Conservation (phyloP, 2,113 vertebrate species). For the Zapornia atra region DNA sequence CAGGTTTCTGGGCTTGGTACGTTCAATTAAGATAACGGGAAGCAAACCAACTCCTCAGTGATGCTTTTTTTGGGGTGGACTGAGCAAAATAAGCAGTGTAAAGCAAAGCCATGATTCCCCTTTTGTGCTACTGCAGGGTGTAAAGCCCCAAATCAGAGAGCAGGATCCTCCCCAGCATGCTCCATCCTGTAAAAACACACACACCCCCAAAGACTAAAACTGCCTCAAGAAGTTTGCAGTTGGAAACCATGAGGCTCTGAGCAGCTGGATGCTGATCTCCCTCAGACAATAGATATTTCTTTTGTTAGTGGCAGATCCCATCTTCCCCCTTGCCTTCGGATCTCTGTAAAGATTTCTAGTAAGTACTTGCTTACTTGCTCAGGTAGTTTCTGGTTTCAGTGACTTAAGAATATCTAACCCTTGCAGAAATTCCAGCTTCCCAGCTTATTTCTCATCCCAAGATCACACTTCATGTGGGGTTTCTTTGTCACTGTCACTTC, state of each 20-base stretch:
- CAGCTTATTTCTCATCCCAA: neutral
- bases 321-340: neutral
- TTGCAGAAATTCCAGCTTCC: neutral
- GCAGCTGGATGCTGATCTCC: constrained; percentile 50
- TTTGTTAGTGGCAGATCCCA: constrained; percentile 21
- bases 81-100: neutral
- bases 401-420: neutral
- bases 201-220: neutral
- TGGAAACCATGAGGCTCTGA: neutral
- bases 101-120: neutral
- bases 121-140: neutral
- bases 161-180: neutral
- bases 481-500: neutral
- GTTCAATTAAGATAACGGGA: neutral
- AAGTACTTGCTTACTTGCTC: neutral
- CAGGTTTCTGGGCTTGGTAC: neutral
- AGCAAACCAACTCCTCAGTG: neutral
- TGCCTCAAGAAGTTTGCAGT: neutral
- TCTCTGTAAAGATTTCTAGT: neutral
- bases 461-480: accelerated
- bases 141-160: neutral
- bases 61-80: neutral
- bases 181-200: neutral
- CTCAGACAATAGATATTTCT: constrained; percentile 10
- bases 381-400: neutral